These are phyloP conservation scores for Amiota minor DNA, from an alignment of 2,888 invertebrate species.

Conservation along the genomic window DNA sequence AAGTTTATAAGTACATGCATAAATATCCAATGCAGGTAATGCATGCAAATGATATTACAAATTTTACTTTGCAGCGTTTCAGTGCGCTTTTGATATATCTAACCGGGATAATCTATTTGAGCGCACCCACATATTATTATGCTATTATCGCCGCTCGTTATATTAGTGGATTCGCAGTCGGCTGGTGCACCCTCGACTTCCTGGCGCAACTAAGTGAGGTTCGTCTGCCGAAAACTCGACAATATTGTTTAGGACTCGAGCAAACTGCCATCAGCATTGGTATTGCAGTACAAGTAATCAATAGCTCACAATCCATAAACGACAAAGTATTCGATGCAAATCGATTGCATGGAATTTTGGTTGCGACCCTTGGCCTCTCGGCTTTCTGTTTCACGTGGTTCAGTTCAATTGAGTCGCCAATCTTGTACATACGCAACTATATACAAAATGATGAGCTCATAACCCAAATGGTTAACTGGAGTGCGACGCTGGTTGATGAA, in stretches of 20 bases:
- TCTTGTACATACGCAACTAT: conserved; percentile 41
- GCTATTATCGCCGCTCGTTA: conserved; percentile 48
- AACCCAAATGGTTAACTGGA: not conserved
- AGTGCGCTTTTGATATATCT: conserved; percentile 38
- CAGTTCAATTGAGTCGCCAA: conserved; percentile 48
- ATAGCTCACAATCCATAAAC: conserved; percentile 30
- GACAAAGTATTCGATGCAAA: conserved; percentile 27
- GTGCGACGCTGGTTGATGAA: not conserved
- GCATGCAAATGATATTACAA: too few species aligned
- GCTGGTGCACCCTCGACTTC: conserved; percentile 45
- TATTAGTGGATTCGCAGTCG: conserved; percentile 50
- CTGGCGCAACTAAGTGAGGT: conserved; percentile 50
- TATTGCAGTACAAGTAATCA: conserved; percentile 46
- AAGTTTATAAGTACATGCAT: not conserved
- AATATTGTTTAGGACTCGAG: conserved; percentile 44
- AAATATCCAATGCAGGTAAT: too few species aligned
- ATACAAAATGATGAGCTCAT: conserved; percentile 44
- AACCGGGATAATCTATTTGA: conserved; percentile 45
- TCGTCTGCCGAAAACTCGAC: conserved; percentile 40
- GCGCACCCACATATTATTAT: conserved; percentile 36
- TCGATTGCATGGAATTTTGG: conserved; percentile 46
- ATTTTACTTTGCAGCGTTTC: conserved; percentile 26
- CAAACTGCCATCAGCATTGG: conserved; percentile 42
- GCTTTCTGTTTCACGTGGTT: conserved; percentile 33
- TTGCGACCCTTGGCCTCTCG: conserved; percentile 37